Evolutionary conservation across 2,888 invertebrate species (phyloP).

Genomic region (Argynnis bischoffii): DNA sequence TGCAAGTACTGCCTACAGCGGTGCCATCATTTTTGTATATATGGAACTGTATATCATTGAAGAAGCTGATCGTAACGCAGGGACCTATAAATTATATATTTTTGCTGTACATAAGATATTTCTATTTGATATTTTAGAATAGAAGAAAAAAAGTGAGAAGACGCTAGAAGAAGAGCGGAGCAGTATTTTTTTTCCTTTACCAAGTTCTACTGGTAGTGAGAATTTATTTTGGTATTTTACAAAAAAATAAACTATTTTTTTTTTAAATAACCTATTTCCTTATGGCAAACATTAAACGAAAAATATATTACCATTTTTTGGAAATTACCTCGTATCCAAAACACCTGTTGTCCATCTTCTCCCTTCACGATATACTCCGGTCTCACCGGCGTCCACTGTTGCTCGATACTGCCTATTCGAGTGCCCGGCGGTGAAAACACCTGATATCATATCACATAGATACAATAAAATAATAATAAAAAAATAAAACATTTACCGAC

Average conservation of each 20-base stretch:
- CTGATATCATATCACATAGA: constrained; percentile 25
- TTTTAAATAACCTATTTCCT: too few species aligned
- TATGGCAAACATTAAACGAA: too few species aligned
- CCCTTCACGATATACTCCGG: constrained; percentile 88
- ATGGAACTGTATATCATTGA: constrained; percentile 63
- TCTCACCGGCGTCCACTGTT: constrained; percentile 87
- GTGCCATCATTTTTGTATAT: constrained; percentile 56
- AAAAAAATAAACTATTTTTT: too few species aligned
- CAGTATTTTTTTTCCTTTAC: too few species aligned
- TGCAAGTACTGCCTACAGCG: constrained; percentile 60
- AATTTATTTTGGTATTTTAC: too few species aligned
- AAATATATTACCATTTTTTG: too few species aligned
- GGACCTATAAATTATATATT: constrained; percentile 53
- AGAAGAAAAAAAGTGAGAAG: background rate
- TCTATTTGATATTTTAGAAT: background rate
- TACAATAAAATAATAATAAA: constrained; percentile 17
- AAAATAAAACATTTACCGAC: background rate
- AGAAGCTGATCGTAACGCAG: constrained; percentile 59
- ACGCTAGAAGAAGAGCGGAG: too few species aligned
- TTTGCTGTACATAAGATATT: background rate
- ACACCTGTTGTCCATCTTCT: constrained; percentile 85
- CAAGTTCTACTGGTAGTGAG: too few species aligned
- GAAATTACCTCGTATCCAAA: constrained; percentile 86
- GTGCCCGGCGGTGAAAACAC: constrained; percentile 87
- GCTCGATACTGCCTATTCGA: constrained; percentile 86